Conservation (phyloP, 2,797 vertebrate genomes). For the Sebastolobus altivelis region DNA sequence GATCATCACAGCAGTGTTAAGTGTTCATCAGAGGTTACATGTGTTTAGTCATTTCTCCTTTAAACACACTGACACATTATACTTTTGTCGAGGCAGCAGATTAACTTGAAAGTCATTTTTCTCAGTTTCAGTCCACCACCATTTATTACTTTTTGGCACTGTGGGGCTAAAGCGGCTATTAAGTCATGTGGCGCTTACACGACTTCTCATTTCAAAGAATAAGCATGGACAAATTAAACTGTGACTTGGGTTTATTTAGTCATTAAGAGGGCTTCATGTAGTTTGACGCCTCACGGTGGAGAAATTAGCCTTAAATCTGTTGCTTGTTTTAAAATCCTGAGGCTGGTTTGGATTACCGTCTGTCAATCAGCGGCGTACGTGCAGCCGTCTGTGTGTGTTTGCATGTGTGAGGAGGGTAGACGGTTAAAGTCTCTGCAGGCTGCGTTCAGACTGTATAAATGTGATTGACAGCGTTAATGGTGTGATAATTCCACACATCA, state of each 20-base stretch:
- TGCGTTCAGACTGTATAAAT: conserved; percentile 54
- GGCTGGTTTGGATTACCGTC: conserved; percentile 64
- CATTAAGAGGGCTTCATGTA: conserved; percentile 34
- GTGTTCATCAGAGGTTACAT: background rate
- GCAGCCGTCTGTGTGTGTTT: background rate
- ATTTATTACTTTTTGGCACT: conserved; percentile 34
- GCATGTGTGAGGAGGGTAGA: conserved; percentile 37
- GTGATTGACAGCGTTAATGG: conserved; percentile 80
- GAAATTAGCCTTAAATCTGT: conserved; percentile 62
- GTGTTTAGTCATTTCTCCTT: conserved; percentile 18
- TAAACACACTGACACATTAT: conserved; percentile 12
- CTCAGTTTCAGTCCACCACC: conserved; percentile 17
- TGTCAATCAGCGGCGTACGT: conserved; percentile 65
- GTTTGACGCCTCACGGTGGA: conserved; percentile 37
- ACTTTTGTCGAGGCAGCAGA: conserved; percentile 17
- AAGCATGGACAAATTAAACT: background rate
- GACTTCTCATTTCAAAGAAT: conserved; percentile 37
- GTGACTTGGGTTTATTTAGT: conserved; percentile 38
- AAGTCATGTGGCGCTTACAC: conserved; percentile 30
- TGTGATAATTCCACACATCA: conserved; percentile 77
- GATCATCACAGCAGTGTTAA: conserved; percentile 1
- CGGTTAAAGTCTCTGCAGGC: conserved; percentile 57
- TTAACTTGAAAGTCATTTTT: conserved; percentile 37
- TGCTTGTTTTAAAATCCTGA: conserved; percentile 64
- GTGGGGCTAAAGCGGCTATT: conserved; percentile 30